Evolutionary conservation across 2,888 invertebrate species (phyloP).

Genomic region (Timema podura): DNA sequence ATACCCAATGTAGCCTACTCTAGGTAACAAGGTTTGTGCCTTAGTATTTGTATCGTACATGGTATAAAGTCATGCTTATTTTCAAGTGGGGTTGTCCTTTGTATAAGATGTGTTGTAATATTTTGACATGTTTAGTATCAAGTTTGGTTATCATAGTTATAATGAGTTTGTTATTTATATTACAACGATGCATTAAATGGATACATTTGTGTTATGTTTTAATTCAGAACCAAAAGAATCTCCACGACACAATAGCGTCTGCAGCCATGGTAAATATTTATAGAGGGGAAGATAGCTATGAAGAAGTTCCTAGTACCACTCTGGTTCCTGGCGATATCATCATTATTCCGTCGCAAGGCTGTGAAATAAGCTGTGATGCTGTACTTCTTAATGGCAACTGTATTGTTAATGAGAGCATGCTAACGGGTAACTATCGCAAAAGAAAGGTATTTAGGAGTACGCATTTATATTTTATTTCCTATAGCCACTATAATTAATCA

Average conservation of each 20-base stretch:
- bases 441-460: no score
- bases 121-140: no score
- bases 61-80: no score
- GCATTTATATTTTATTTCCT: no score
- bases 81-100: no score
- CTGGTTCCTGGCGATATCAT: slow-evolving; percentile 86
- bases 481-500: no score
- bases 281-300: slow-evolving; percentile 44
- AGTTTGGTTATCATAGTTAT: neutral
- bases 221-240: slow-evolving; percentile 46
- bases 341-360: slow-evolving; percentile 73
- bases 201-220: neutral
- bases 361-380: slow-evolving; percentile 78
- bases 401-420: slow-evolving; percentile 92
- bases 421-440: slow-evolving; percentile 62
- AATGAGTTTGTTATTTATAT: neutral
- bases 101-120: no score
- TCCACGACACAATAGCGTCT: slow-evolving; percentile 47
- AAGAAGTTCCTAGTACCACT: slow-evolving; percentile 53
- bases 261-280: slow-evolving; percentile 51
- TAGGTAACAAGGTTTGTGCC: no score
- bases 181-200: neutral
- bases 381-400: slow-evolving; percentile 81
- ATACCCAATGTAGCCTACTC: no score
- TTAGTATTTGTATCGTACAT: no score